Base-by-base conservation (phyloP, 2,888 invertebrate genomes). In the Euspilapteryx auroguttella region DNA sequence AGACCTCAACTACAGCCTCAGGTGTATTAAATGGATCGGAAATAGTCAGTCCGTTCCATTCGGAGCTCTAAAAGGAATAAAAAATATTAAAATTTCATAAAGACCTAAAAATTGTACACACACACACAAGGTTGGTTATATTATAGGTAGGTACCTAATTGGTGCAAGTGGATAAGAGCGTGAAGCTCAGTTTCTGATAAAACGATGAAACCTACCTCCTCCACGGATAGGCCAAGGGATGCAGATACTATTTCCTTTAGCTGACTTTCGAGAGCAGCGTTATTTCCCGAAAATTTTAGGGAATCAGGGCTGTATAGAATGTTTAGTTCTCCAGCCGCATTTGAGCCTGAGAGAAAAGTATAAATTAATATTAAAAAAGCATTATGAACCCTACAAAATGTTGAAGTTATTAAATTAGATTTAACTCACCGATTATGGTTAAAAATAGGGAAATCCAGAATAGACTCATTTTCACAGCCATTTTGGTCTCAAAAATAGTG, bases 191-290 rank as follows among this genome's bases (percentile, higher is more conserved):
- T 24, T 12, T 3, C 12, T 24, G 8, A 5, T 12, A 6, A 6
- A 30, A 14, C 12, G 13, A 26, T 12, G 15, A 14, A 8, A 8
- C 24, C 7, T 15, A 84, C 85, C 65, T 83, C 81, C 52, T 83
- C 81, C n/a, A 84, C 82, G 8, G 88, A 83, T 37, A 85, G 80
- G 26, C 90, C 90, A 35, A 88, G 65, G 28, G 82, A 63, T 31
- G 86, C 85, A n/a, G 83, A 81, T 37, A 83, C 80, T 4, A 89
- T 79, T 54, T 90, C 89, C 45, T 80, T 82, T 2, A 88, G 54
- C 3, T 81, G 57, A 43, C 82, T 85, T 44, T 85, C 82, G 31
- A 79, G 76, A 8, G 85, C 50, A 36, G 75, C 69, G 36, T 80
- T 81, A 35, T 80, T 77, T 30, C 87, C 87, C 41, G 80, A 73